Evolutionary conservation across 2,888 invertebrate species (phyloP).

Genomic region (Dendrolimus houi): DNA sequence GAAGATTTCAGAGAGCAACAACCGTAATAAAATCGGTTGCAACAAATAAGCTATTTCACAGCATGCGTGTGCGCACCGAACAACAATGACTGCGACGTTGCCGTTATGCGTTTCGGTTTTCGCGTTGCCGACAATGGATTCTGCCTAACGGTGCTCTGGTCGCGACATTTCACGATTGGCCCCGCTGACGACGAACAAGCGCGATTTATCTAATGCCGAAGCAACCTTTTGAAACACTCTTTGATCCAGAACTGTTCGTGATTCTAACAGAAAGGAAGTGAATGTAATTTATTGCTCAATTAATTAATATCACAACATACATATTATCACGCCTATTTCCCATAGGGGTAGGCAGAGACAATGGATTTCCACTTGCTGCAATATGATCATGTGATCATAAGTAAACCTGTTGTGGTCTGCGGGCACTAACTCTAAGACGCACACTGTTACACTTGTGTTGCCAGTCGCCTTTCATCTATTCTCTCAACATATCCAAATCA

Average conservation of each 20-base stretch:
- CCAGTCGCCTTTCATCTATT: no score
- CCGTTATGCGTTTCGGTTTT: conserved; percentile 45
- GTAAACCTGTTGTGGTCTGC: no score
- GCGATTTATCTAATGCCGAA: background rate
- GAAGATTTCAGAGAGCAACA: no score
- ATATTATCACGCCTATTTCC: no score
- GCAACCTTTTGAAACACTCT: background rate
- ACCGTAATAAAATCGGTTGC: no score
- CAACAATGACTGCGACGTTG: conserved; percentile 25
- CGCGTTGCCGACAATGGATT: conserved; percentile 26
- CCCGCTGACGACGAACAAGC: background rate
- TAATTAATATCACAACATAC: background rate
- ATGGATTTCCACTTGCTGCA: no score
- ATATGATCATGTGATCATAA: no score
- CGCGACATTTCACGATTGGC: conserved; percentile 52
- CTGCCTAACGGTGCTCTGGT: conserved; percentile 34
- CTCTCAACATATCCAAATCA: no score
- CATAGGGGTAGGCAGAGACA: no score
- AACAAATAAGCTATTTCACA: conserved; percentile 2
- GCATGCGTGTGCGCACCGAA: conserved; percentile 27
- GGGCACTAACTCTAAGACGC: no score
- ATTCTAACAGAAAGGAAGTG: background rate
- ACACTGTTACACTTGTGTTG: no score
- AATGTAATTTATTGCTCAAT: background rate
- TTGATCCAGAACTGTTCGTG: background rate